Evolutionary conservation across 30 jellyfish, hydroid and myxozoan species (phyloP).

Genomic region (Sanderia malayensis): DNA sequence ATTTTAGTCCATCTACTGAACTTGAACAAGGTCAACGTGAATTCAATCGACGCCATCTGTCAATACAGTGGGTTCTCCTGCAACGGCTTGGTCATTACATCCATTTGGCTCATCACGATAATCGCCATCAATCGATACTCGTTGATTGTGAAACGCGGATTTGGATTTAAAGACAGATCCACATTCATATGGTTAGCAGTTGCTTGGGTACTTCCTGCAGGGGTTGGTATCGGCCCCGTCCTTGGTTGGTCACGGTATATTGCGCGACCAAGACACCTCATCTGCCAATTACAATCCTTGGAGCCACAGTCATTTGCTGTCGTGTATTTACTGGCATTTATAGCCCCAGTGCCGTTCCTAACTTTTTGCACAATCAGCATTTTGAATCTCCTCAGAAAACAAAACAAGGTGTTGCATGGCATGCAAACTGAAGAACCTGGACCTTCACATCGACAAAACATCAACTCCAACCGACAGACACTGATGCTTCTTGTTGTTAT

Average conservation of each 20-base stretch:
- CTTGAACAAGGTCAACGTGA: constrained; percentile 6
- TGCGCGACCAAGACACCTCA: constrained; percentile 4
- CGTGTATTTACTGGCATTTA: background rate
- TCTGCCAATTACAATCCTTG: constrained; percentile 24
- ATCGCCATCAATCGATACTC: constrained; percentile 39
- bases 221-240: constrained; percentile 27
- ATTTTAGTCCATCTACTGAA: constrained; percentile 11
- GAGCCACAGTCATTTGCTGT: constrained; percentile 22
- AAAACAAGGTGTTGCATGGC: background rate
- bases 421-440: background rate
- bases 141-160: background rate
- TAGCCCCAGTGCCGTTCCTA: constrained; percentile 14
- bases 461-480: constrained; percentile 28
- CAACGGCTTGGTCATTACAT: constrained; percentile 21
- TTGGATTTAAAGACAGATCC: background rate
- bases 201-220: constrained; percentile 19
- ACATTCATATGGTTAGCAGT: background rate
- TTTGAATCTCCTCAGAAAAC: constrained; percentile 1
- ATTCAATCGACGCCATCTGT: constrained; percentile 14
- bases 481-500: constrained; percentile 45
- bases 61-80: constrained; percentile 42
- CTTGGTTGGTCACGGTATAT: constrained; percentile 35
- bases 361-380: constrained; percentile 1
- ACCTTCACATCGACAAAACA: constrained; percentile 1
- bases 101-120: constrained; percentile 42